These are phyloP conservation scores for Chymomyza fuscimana DNA, from an alignment of 2,888 invertebrate genomes.

Conservation along the genomic window DNA sequence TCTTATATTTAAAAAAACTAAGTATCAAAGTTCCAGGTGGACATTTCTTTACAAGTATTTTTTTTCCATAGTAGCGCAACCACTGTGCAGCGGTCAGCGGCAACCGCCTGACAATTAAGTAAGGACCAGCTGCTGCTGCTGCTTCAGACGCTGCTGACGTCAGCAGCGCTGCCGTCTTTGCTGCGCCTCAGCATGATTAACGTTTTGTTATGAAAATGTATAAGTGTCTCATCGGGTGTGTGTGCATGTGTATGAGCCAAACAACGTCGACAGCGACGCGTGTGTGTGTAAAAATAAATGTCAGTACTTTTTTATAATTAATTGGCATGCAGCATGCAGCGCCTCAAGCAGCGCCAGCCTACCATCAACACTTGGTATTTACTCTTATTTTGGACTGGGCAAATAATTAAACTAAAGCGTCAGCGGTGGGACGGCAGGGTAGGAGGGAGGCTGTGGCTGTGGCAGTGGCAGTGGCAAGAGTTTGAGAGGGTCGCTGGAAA, in stretches of 20 bases:
- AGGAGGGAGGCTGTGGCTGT: conserved; percentile 6
- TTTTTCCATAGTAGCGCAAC: too few relatives aligned
- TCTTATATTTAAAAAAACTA: too few relatives aligned
- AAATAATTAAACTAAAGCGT: conserved; percentile 69
- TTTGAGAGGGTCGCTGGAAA: conserved; percentile 37
- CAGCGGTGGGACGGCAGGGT: not conserved
- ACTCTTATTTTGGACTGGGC: conserved; percentile 46
- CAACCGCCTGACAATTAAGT: not conserved
- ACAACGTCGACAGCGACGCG: not conserved
- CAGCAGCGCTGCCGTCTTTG: conserved; percentile 42
- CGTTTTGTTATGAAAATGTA: conserved; percentile 55
- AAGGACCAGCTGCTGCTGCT: conserved; percentile 11
- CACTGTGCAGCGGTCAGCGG: not conserved
- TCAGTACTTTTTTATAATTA: conserved; percentile 56
- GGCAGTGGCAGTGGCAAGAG: too few relatives aligned
- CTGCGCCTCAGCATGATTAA: conserved; percentile 65
- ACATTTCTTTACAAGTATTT: too few relatives aligned
- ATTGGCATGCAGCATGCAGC: conserved; percentile 59
- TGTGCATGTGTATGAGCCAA: conserved; percentile 3
- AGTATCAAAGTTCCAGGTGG: too few relatives aligned
- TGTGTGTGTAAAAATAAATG: conserved; percentile 23
- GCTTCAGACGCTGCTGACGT: conserved; percentile 34
- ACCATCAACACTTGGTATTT: conserved; percentile 57
- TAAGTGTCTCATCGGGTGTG: conserved; percentile 6
- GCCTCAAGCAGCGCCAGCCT: conserved; percentile 8